Base-by-base conservation (phyloP, 2,113 vertebrate genomes). In the Noctilio leporinus region DNA sequence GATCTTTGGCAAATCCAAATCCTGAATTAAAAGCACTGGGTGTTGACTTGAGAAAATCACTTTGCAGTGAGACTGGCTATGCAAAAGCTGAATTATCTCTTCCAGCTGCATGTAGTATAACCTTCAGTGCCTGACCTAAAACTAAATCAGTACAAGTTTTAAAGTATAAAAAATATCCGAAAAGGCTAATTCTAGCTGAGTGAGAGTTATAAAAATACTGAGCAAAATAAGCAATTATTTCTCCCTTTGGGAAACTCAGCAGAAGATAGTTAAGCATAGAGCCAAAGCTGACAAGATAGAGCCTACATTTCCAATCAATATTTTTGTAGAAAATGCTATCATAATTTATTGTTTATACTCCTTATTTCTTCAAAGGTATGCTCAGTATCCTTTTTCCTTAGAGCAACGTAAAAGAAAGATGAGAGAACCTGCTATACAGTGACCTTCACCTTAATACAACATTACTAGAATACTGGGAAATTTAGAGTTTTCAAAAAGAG, bases 371-470 rank as follows among this genome's bases (percentile, higher is more conserved):
- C 86, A 88, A 95, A 90, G 88, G 59, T 85, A 93, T 70, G 51
- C 47, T 38, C 22, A 76, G 35, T 93, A 30, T 67, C 84, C 84
- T 83, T 84, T 94, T 81, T 24, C 45, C 33, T 67, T n/a, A n/a
- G 57, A 45, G n/a, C 73, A 69, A 80, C 40, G 93, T 94, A 51
- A 96, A 95, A 94, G 87, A 78, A 95, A 84, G 53, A 73, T 94
- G 75, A 95, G 73, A 81, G 10, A 94, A 93, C 57, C 43, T 84
- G 28, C 45, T 89, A 45, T 45, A 84, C 15, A 73, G 49, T 97
- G 83, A 95, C 86, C 47, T 97, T 97, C 94, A 84, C 88, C 57
- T 92, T 92, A 95, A 82, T 85, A 92, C 15, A 91, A 85, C 87
- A 92, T 90, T 95, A 78, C 4, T 19, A 90, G 72, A 94, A 93